Evolutionary conservation across 2,888 invertebrate species (phyloP).

Genomic region (Caradrina kadenii): DNA sequence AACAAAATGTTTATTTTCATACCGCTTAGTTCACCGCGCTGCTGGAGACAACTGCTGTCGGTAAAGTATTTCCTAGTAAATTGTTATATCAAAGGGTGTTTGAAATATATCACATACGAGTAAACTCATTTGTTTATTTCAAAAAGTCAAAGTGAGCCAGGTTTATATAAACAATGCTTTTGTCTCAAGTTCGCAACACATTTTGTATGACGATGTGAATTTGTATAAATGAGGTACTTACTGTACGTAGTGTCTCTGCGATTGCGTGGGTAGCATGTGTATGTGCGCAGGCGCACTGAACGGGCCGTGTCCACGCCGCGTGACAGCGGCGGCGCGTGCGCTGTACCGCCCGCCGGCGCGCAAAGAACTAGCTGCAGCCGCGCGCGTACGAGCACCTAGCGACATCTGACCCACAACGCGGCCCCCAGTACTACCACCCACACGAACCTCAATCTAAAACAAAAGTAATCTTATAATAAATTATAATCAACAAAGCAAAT

Average conservation of each 20-base stretch:
- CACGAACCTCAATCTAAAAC: constrained; percentile 84
- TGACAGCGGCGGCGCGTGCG: constrained; percentile 97
- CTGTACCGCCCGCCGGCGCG: constrained; percentile 96
- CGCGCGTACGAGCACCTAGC: constrained; percentile 96
- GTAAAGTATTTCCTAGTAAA: constrained; percentile 27
- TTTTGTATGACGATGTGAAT: not conserved
- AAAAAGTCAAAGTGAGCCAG: not conserved
- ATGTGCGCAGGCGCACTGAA: constrained; percentile 95
- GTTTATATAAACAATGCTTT: not conserved
- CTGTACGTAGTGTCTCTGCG: constrained; percentile 78
- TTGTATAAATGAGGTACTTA: constrained; percentile 15
- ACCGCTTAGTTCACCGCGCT: constrained; percentile 47
- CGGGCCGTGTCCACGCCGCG: constrained; percentile 96
- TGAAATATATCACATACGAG: not conserved
- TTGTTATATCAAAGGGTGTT: constrained; percentile 3
- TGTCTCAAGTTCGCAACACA: not conserved
- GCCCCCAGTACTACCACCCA: constrained; percentile 80
- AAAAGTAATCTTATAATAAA: constrained; percentile 48
- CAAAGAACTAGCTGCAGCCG: constrained; percentile 96
- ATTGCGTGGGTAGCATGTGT: constrained; percentile 92
- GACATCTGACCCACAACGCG: constrained; percentile 94
- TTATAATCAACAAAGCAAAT: constrained; percentile 46
- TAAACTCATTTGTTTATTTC: constrained; percentile 12
- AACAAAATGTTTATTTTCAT: constrained; percentile 71
- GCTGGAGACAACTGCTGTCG: constrained; percentile 46